Evolutionary conservation across 2,113 vertebrate genomes (phyloP).

Genomic region (Trichechus manatus): DNA sequence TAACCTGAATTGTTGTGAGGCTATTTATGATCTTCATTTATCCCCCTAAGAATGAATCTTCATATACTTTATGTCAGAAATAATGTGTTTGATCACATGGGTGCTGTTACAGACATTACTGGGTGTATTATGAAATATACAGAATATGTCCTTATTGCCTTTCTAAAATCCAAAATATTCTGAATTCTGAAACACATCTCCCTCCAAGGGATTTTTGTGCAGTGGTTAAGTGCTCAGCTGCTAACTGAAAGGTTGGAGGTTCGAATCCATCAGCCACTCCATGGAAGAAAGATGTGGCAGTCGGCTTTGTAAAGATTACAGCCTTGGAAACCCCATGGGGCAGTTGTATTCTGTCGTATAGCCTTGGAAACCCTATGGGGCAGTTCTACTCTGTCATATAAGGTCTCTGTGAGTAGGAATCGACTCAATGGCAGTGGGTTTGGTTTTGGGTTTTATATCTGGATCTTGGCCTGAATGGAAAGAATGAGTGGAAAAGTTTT

Average conservation of each 20-base stretch:
- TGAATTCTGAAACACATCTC: slow-evolving; percentile 27
- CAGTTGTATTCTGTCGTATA: not conserved
- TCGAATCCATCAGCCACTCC: not conserved
- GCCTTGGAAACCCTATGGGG: not conserved
- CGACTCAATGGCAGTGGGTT: not conserved
- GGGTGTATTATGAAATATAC: not conserved
- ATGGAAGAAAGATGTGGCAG: too few relatives aligned
- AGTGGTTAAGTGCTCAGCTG: not conserved
- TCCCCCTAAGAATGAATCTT: slow-evolving; percentile 35
- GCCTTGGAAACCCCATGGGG: not conserved
- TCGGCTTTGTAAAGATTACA: too few relatives aligned
- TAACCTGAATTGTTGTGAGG: not conserved
- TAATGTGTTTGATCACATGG: not conserved
- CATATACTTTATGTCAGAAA: slow-evolving; percentile 31
- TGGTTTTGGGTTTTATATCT: not conserved
- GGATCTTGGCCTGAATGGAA: not conserved
- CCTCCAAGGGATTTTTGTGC: not conserved
- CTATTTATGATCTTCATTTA: not conserved
- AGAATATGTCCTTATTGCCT: not conserved
- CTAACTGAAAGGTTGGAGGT: not conserved
- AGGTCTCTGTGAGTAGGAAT: not conserved
- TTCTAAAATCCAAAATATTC: slow-evolving; percentile 27
- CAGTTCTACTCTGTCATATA: not conserved
- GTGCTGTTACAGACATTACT: not conserved
- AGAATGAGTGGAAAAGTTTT: slow-evolving; percentile 27